A percentile compares a stretch with the other conserved stretches of the same genome.
Conservation (phyloP, 92 coral and sea anemone species). For the Diadumene lineata region DNA sequence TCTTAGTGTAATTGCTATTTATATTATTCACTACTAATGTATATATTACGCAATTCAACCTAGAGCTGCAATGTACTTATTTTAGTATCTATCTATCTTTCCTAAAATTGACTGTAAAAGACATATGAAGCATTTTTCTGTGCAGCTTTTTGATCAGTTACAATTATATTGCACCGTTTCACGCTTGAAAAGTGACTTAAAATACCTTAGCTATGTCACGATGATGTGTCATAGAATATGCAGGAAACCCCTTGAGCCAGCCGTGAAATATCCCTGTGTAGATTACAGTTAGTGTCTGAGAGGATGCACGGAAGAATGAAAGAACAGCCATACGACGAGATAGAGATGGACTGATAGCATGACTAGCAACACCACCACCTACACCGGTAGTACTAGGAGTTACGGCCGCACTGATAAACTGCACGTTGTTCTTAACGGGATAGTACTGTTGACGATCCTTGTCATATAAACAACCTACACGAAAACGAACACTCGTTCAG, state of each 20-base stretch:
- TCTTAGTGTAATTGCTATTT: too few relatives aligned
- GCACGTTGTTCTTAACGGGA: slow-evolving; percentile 63
- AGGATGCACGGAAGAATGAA: slow-evolving; percentile 75
- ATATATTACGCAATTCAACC: too few relatives aligned
- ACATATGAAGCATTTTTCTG: too few relatives aligned
- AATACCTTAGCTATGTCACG: slow-evolving; percentile 71
- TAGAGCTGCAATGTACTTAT: too few relatives aligned
- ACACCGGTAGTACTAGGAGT: slow-evolving; percentile 81
- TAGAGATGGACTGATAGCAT: slow-evolving; percentile 81
- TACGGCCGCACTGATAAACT: slow-evolving; percentile 87
- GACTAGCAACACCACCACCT: slow-evolving; percentile 85
- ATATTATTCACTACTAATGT: too few relatives aligned
- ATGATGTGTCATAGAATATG: slow-evolving; percentile 91
- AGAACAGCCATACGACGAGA: slow-evolving; percentile 89
- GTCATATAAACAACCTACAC: slow-evolving; percentile 78
- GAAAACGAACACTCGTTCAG: too few relatives aligned
- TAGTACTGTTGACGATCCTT: slow-evolving; percentile 69
- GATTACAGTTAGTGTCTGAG: slow-evolving; percentile 75
- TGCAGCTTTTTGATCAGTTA: neutral
- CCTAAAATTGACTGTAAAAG: too few relatives aligned
- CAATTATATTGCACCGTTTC: neutral
- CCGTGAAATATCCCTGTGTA: slow-evolving; percentile 72
- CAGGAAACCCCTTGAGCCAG: slow-evolving; percentile 97
- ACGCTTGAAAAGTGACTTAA: neutral
- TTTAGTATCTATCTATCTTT: too few relatives aligned